Evolutionary conservation across 2,797 vertebrate species (phyloP).

Genomic region (Sebastes hopkinsi): DNA sequence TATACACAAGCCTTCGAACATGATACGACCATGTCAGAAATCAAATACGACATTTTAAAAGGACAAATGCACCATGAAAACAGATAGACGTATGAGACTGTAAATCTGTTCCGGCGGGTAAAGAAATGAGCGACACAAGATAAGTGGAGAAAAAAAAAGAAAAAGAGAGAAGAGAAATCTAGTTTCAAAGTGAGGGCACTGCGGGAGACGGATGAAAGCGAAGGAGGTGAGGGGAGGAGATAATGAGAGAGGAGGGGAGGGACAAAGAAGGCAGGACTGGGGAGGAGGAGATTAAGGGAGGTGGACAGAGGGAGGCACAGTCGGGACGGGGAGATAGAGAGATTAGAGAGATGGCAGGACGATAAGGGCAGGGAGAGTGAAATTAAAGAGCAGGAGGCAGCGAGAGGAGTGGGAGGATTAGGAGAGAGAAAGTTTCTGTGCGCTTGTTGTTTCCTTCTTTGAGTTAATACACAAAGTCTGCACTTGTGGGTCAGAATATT

Average conservation of each 20-base stretch:
- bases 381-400: constrained; percentile 61
- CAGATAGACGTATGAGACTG: constrained; percentile 37
- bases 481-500: neutral
- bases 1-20: neutral
- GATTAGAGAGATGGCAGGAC: constrained; percentile 66
- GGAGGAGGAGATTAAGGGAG: constrained; percentile 65
- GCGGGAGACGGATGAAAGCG: constrained; percentile 56
- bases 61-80: constrained; percentile 52
- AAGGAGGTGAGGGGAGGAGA: constrained; percentile 58
- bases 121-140: constrained; percentile 53
- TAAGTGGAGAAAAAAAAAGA: neutral
- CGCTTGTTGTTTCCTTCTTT: neutral
- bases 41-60: constrained; percentile 29
- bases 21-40: constrained; percentile 13
- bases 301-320: constrained; percentile 65
- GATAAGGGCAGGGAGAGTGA: constrained; percentile 60
- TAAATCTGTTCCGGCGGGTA: constrained; percentile 39
- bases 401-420: constrained; percentile 1
- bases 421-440: constrained; percentile 33
- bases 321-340: constrained; percentile 64
- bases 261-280: constrained; percentile 45
- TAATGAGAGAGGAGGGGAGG: constrained; percentile 61
- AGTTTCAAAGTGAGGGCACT: constrained; percentile 62
- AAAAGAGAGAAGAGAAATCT: constrained; percentile 35
- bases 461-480: neutral